Base-by-base conservation (phyloP, 2,888 invertebrate genomes). In the Lydus trimaculatus region DNA sequence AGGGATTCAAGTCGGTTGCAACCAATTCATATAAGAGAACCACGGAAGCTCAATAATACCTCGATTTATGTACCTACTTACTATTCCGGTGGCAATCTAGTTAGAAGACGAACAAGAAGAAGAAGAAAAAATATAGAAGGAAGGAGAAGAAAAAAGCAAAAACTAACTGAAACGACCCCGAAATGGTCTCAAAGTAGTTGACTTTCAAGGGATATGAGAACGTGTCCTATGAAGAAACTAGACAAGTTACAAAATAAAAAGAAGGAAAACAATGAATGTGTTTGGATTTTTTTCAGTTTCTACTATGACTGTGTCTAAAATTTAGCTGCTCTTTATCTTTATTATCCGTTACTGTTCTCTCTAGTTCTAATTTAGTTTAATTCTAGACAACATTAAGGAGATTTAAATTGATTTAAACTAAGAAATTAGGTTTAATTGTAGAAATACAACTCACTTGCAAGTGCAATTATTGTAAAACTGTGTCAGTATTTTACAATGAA, bases 61-160 rank as follows among this genome's bases (percentile, higher is more conserved):
- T 36, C 73, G 75, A 76, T 75, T 76, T 76, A 75, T 74, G 67
- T 70, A 70, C 65, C 78, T 75, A 74, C 75, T 78, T 76, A 72
- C 69, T 78, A 78, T 78, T 78, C 78, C 70, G 64, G 20, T 61
- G 66, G 73, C 74, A 71, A 74, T 75, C 65, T 72, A 67, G 66
- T 72, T 70, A 61, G 65, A 68, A 70, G 66, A 66, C 65, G 66
- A 60, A 67, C 72, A 48, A 1, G 17, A 52, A 17, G 43, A 20
- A 1, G 17, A 25, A 25, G 20, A 6, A 11, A 23, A 25, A 25
- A 5, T 1, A 56, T 1, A 25, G 25, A 28, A 3, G 6, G n/a
- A n/a, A 13, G 23, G 5, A 25, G 5, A 23, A 6, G 23, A 56
- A 56, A 56, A 25, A 75, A 73, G 71, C 72, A 73, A 72, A 17